A percentile compares a stretch with the other conserved stretches of the same genome.
Conservation (phyloP, 2,113 vertebrate species). For the Dissostichus mawsoni region DNA sequence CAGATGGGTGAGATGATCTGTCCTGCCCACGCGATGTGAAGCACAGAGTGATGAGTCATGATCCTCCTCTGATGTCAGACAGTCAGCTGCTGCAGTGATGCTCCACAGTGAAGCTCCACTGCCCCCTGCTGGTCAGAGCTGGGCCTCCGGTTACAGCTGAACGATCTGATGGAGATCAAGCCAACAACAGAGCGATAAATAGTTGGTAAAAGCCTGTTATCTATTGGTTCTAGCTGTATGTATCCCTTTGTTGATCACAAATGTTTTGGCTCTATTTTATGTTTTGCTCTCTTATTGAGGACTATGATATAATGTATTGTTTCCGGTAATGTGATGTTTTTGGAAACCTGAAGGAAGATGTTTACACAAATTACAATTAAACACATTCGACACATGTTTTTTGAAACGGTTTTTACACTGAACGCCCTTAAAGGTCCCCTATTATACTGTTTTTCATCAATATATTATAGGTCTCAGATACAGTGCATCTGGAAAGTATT, state of each 20-base stretch:
- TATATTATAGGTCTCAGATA: no score
- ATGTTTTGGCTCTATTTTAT: background rate
- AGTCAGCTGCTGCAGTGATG: background rate
- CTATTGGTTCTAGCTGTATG: background rate
- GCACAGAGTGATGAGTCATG: background rate
- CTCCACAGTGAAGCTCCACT: conserved; percentile 19
- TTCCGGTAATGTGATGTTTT: background rate
- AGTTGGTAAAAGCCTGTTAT: background rate
- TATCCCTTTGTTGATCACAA: background rate
- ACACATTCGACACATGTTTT: background rate
- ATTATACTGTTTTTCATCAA: no score
- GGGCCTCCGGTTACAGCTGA: background rate
- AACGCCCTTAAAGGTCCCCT: background rate
- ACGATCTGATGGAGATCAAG: background rate
- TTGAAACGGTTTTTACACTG: background rate
- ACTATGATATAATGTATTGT: background rate
- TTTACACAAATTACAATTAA: background rate
- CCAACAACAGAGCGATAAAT: background rate
- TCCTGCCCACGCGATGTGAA: background rate
- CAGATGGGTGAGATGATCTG: conserved; percentile 8
- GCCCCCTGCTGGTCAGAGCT: conserved; percentile 52
- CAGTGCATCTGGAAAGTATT: no score
- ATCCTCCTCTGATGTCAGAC: background rate
- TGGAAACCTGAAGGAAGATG: background rate
- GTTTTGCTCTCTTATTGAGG: background rate